Percentiles rank a stretch among this genome's conserved stretches.
phyloP scores from a whole-genome alignment of 2,797 vertebrate genomes.

The Microctenopoma stevenorrisi region DNA sequence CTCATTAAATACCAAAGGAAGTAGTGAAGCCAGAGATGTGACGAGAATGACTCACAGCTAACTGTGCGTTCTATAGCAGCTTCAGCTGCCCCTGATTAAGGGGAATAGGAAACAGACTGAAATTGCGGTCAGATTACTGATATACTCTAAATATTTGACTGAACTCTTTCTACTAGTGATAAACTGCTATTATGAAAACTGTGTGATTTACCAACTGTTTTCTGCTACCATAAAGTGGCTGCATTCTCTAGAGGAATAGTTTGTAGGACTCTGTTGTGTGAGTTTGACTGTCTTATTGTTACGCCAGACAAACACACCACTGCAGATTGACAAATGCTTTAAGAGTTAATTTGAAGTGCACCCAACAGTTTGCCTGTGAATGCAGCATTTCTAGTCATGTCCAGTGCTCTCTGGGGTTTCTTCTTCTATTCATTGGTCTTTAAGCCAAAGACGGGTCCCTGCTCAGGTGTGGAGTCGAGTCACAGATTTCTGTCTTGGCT shows the following conservation, averaged over 20 bases:
- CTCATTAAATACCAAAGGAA: neutral
- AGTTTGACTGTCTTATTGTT: neutral
- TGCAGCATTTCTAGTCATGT: neutral
- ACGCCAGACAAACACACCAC: neutral
- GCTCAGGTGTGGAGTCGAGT: neutral
- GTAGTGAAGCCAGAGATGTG: neutral
- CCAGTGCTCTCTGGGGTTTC: neutral
- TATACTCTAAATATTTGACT: too few species aligned
- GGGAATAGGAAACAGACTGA: too few species aligned
- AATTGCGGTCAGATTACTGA: too few species aligned
- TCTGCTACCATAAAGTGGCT: too few species aligned
- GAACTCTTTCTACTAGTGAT: too few species aligned
- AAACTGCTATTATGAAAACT: too few species aligned
- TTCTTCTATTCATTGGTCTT: neutral
- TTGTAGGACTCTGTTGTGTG: too few species aligned
- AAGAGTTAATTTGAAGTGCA: neutral
- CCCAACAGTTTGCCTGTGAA: neutral
- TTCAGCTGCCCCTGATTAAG: neutral
- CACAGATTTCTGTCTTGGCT: constrained; percentile 11
- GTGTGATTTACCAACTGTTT: neutral
- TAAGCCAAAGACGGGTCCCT: neutral
- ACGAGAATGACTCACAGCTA: neutral
- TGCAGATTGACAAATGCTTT: neutral
- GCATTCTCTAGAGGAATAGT: too few species aligned
- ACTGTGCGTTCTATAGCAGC: neutral